Base-by-base conservation (phyloP, 2,888 invertebrate species). In the Sceliomorpha sp. region DNA sequence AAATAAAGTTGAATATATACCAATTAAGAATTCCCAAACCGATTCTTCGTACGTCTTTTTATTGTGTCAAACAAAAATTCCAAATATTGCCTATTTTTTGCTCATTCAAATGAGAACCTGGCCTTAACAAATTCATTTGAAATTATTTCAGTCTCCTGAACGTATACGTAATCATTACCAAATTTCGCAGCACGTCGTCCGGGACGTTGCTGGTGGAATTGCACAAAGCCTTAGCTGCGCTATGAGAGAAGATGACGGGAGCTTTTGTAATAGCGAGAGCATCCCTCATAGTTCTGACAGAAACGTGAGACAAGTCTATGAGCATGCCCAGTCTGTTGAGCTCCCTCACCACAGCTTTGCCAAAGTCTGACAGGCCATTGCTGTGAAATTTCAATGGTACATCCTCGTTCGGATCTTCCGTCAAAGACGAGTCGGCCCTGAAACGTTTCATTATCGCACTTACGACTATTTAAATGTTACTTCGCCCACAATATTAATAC, bases 301-400 rank as follows among this genome's bases (percentile, higher is more conserved):
- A 92, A 0, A 92, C 91, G 83, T 93, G 92, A 1, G 92, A 91
- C 45, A 92, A 89, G 81, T 93, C 93, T 36, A 93, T 91, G 56
- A 93, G 87, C 92, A 93, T 93, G 1, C 93, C 93, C 42, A 93
- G 85, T 14, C 93, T 90, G 82, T 93, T 93, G 90, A 93, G 91
- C 86, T 93, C 93, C 51, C 88, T 89, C 0, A 93, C 90, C 56
- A 93, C 91, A 5, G 90, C 90, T 91, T 92, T 88, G 1, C 88
- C 88, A 24, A 88, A 88, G 17, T 68, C 73, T 3, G 88, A 87
- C 1, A 88, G 73, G 0, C 88, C 88, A 31, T 86, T 78, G 66
- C 84, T 88, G 53, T 82, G 86, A 53, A 85, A 84, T 70, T 87
- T 84, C 59, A 87, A 45, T 0, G 84, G 79, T 8, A 82, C 81